Evolutionary conservation across 2,888 invertebrate species (phyloP).

Genomic region (Lagria hirta): DNA sequence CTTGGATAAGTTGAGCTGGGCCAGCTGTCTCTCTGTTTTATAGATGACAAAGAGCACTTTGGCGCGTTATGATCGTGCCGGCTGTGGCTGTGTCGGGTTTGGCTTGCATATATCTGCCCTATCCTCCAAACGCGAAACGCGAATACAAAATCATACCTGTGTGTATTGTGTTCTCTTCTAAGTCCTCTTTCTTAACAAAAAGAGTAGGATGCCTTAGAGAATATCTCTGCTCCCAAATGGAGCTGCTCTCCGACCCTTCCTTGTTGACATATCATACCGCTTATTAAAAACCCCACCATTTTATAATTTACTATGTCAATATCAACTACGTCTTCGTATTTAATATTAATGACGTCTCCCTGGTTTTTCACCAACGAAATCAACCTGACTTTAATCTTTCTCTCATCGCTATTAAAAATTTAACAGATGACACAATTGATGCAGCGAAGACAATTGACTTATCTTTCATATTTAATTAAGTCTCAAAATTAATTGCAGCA

Average conservation of each 20-base stretch:
- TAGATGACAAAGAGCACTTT: constrained; percentile 50
- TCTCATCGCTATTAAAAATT: no score
- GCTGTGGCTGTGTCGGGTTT: constrained; percentile 39
- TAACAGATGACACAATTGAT: neutral
- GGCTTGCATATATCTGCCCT: constrained; percentile 40
- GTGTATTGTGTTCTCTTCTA: constrained; percentile 32
- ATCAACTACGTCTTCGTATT: constrained; percentile 13
- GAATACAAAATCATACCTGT: constrained; percentile 32
- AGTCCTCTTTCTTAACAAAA: constrained; percentile 28
- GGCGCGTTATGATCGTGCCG: constrained; percentile 46
- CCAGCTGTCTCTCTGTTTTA: constrained; percentile 51
- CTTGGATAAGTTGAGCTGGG: constrained; percentile 41
- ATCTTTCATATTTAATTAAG: neutral
- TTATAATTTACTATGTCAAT: constrained; percentile 23
- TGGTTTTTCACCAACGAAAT: neutral
- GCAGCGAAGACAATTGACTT: neutral
- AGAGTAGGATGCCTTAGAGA: constrained; percentile 28
- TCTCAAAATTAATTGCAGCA: no score
- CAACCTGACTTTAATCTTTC: constrained; percentile 3
- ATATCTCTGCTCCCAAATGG: constrained; percentile 26
- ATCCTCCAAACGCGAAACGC: no score
- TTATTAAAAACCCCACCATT: constrained; percentile 25
- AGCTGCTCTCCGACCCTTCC: constrained; percentile 20
- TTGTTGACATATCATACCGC: constrained; percentile 23
- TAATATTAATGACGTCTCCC: constrained; percentile 16